Conservation (phyloP, 1,140 invertebrate genomes). For the Brachystomella parvula region DNA sequence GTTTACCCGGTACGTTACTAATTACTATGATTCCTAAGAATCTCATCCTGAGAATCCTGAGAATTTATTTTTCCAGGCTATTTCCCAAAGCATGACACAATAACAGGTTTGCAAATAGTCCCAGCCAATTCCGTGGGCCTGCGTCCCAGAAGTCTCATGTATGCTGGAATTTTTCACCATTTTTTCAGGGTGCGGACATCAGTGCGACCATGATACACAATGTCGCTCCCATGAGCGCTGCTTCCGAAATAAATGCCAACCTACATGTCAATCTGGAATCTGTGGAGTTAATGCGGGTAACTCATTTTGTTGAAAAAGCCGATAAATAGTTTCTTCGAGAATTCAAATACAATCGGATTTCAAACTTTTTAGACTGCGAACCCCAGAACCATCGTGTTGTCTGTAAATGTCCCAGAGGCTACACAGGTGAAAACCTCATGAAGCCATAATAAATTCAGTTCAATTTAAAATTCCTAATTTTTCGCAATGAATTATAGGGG, state of each 20-base stretch:
- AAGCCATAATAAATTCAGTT: conserved; percentile 14
- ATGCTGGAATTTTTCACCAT: not conserved
- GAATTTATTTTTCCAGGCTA: conserved; percentile 27
- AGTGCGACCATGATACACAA: conserved; percentile 41
- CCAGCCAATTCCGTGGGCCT: no score
- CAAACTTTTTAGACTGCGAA: conserved; percentile 53
- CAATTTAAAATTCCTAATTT: not conserved
- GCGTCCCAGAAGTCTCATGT: not conserved
- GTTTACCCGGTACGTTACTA: conserved; percentile 36
- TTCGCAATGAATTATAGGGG: conserved; percentile 64
- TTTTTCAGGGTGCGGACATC: conserved; percentile 39
- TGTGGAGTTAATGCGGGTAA: conserved; percentile 62
- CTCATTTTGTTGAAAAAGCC: not conserved
- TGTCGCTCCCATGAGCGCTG: conserved; percentile 41
- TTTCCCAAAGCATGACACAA: conserved; percentile 43
- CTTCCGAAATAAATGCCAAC: conserved; percentile 1
- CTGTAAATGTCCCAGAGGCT: conserved; percentile 60
- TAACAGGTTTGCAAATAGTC: conserved; percentile 36
- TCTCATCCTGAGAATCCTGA: no score
- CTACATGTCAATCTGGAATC: conserved; percentile 42
- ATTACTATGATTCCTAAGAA: no score
- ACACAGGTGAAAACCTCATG: conserved; percentile 46
- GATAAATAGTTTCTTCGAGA: not conserved
- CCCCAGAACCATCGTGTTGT: conserved; percentile 64
- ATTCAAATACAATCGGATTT: no score